A percentile compares a stretch with the other conserved stretches of the same genome.
Evolutionary conservation across 2,113 vertebrate species (phyloP).

Genomic region (Spheniscus mendiculus): DNA sequence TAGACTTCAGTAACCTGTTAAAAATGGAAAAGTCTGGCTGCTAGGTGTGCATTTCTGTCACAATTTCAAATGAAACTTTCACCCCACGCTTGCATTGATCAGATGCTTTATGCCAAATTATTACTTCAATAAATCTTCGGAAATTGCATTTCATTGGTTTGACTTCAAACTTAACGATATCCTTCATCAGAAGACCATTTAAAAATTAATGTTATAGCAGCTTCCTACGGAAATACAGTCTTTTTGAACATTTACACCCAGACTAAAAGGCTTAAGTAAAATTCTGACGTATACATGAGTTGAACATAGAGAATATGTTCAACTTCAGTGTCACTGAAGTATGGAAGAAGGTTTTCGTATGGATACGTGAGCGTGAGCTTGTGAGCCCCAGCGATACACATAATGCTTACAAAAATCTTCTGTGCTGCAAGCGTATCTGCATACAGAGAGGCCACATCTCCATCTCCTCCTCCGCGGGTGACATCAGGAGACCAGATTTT

Average conservation of each 20-base stretch:
- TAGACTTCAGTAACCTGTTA: background rate
- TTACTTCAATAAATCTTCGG: background rate
- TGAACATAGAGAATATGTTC: constrained; percentile 22
- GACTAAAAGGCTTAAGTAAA: constrained; percentile 25
- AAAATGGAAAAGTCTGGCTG: background rate
- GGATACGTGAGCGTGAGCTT: background rate
- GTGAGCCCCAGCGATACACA: background rate
- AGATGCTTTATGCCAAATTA: background rate
- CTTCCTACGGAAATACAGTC: constrained; percentile 39
- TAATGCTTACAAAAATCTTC: background rate
- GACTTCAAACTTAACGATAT: background rate
- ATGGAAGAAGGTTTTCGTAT: background rate
- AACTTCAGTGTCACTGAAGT: background rate
- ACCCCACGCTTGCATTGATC: background rate
- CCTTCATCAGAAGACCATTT: constrained; percentile 18
- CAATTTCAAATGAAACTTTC: background rate
- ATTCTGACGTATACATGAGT: background rate
- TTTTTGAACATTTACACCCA: constrained; percentile 54
- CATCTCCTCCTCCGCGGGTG: background rate
- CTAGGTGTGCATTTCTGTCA: background rate
- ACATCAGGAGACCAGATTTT: background rate
- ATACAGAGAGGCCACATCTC: background rate
- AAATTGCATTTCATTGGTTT: background rate
- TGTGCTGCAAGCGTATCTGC: background rate
- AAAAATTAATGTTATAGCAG: constrained; percentile 36